Evolutionary conservation across 1,140 invertebrate genomes (phyloP).

Genomic region (Drosophila gunungcola): DNA sequence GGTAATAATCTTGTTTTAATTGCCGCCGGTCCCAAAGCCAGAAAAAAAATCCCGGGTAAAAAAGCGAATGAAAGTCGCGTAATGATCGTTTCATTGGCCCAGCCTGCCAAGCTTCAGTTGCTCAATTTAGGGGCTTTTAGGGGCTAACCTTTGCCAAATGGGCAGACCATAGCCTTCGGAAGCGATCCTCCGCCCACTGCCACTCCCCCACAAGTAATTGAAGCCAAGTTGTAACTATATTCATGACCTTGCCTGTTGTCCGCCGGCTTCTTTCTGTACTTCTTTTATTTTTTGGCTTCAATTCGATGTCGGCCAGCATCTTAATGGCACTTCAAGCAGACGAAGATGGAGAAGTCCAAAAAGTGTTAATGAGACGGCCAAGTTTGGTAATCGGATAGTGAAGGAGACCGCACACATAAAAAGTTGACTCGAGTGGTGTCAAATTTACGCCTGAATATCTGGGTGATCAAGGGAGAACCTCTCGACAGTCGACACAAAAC

Average conservation of each 20-base stretch:
- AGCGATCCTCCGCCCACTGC: constrained; percentile 6
- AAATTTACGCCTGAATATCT: constrained; percentile 51
- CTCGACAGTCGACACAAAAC: constrained; percentile 20
- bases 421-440: constrained; percentile 44
- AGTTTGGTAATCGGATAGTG: constrained; percentile 68
- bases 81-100: constrained; percentile 47
- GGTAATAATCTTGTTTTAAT: constrained; percentile 77
- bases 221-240: constrained; percentile 16
- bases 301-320: constrained; percentile 24
- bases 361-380: constrained; percentile 49
- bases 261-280: constrained; percentile 1
- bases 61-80: constrained; percentile 49
- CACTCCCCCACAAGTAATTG: constrained; percentile 27
- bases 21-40: constrained; percentile 44
- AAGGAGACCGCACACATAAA: constrained; percentile 13
- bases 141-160: constrained; percentile 4
- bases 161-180: constrained; percentile 21
- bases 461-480: constrained; percentile 60
- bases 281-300: constrained; percentile 1
- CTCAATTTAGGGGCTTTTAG: constrained; percentile 11
- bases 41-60: constrained; percentile 25
- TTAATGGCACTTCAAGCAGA: constrained; percentile 37
- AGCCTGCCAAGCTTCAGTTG: constrained; percentile 17
- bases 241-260: constrained; percentile 61
- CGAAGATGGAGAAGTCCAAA: constrained; percentile 23